Evolutionary conservation across 2,113 vertebrate genomes (phyloP).

Genomic region (Phylloscopus trochiloides): DNA sequence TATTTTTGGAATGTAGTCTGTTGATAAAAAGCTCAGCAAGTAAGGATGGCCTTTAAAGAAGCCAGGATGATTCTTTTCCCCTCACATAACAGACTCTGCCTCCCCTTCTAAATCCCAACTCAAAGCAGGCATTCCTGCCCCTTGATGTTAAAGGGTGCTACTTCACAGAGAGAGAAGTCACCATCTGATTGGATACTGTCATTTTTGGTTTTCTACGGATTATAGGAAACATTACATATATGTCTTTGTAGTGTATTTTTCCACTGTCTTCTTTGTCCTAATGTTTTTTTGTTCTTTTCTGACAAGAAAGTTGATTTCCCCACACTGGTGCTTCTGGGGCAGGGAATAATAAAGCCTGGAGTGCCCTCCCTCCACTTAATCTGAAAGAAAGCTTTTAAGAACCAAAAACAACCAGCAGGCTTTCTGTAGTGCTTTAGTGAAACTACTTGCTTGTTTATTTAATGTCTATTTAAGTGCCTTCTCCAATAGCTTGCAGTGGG

Average conservation of each 20-base stretch:
- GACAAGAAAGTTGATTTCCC: background rate
- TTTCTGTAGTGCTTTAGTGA: background rate
- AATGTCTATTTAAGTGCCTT: background rate
- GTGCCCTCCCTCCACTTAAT: accelerated
- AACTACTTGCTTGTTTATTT: background rate
- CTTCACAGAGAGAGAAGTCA: background rate
- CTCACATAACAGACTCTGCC: background rate
- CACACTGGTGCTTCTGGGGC: background rate
- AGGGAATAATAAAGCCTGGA: background rate
- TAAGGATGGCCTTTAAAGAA: background rate
- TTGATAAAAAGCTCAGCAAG: background rate
- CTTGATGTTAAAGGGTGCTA: background rate
- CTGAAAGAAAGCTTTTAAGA: background rate
- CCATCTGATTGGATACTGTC: background rate
- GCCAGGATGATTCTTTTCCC: background rate
- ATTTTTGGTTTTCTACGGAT: background rate
- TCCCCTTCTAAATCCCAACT: background rate
- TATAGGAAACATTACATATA: background rate
- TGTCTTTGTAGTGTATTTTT: background rate
- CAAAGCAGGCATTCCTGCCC: background rate
- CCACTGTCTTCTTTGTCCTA: background rate
- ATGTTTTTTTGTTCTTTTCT: background rate
- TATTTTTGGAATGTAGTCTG: conserved; percentile 40
- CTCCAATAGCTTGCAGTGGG: background rate
- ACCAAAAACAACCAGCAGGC: background rate